phyloP scores from a whole-genome alignment of 2,888 invertebrate genomes.

The Rhagonycha fulva region DNA sequence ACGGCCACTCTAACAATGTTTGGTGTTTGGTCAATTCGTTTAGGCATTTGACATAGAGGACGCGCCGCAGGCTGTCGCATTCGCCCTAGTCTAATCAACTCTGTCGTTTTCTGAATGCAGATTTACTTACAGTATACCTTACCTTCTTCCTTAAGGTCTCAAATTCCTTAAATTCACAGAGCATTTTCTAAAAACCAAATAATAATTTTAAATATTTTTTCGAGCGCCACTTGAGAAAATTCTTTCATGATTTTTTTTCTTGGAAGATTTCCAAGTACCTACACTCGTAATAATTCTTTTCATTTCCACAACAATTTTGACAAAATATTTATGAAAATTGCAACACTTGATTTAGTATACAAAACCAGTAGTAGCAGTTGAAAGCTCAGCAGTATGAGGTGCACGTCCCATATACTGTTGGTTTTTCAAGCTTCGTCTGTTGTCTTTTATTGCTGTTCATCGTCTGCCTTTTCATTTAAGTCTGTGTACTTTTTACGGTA shows the following conservation, averaged over 20 bases:
- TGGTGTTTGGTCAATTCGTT: slow-evolving; percentile 55
- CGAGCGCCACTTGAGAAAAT: background rate
- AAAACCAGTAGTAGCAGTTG: slow-evolving; percentile 20
- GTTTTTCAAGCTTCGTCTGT: slow-evolving; percentile 40
- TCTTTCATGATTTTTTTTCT: background rate
- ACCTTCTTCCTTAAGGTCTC: background rate
- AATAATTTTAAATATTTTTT: background rate
- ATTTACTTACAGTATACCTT: slow-evolving; percentile 18
- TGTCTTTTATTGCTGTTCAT: slow-evolving; percentile 42
- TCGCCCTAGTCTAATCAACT: slow-evolving; percentile 42
- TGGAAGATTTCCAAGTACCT: background rate
- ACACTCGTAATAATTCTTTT: background rate
- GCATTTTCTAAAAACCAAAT: background rate
- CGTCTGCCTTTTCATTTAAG: slow-evolving; percentile 43
- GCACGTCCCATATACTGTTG: slow-evolving; percentile 37
- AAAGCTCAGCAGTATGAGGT: slow-evolving; percentile 34
- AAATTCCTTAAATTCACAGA: background rate
- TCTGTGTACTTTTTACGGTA: slow-evolving; percentile 42
- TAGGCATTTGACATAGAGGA: slow-evolving; percentile 49
- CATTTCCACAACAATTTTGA: background rate
- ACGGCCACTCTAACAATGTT: slow-evolving; percentile 51
- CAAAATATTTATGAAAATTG: slow-evolving; percentile 14
- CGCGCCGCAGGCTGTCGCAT: slow-evolving; percentile 37
- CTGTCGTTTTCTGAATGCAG: slow-evolving; percentile 42
- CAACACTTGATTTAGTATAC: slow-evolving; percentile 29